A percentile compares a stretch with the other conserved stretches of the same genome.
phyloP scores from a whole-genome alignment of 2,888 invertebrate species.

The Cerceris ruficornis region DNA sequence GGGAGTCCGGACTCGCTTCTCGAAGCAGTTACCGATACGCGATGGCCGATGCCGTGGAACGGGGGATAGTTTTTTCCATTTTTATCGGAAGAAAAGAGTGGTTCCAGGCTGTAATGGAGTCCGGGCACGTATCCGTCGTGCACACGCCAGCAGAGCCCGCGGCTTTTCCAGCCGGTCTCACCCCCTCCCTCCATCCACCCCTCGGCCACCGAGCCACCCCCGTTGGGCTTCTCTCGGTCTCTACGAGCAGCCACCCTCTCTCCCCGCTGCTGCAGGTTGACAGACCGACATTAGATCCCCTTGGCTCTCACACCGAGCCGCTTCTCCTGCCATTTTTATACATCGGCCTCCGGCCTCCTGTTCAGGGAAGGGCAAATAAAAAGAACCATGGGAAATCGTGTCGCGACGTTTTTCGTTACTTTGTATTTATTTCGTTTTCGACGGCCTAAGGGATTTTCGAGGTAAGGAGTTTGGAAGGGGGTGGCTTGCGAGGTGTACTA shows the following conservation, averaged over 20 bases:
- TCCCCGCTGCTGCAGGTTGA: conserved; percentile 57
- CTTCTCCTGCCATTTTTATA: conserved; percentile 4
- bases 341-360: conserved; percentile 1
- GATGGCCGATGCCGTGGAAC: conserved; percentile 38
- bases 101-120: conserved; percentile 73
- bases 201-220: not conserved
- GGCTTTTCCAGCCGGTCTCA: conserved; percentile 70
- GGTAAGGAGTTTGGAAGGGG: no score
- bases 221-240: conserved; percentile 15
- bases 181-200: conserved; percentile 43
- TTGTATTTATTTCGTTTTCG: not conserved
- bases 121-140: conserved; percentile 76
- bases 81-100: conserved; percentile 73
- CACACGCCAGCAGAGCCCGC: conserved; percentile 76
- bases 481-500: no score
- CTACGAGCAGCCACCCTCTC: conserved; percentile 12
- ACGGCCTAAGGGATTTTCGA: no score
- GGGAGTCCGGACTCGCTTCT: conserved; percentile 54
- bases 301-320: conserved; percentile 19
- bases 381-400: not conserved
- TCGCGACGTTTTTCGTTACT: not conserved
- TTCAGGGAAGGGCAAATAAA: no score
- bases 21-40: conserved; percentile 67
- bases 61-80: conserved; percentile 70
- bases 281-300: conserved; percentile 66